These are phyloP conservation scores for Nannobrachium achirus DNA, from an alignment of 2,113 vertebrate genomes.

Conservation along the genomic window DNA sequence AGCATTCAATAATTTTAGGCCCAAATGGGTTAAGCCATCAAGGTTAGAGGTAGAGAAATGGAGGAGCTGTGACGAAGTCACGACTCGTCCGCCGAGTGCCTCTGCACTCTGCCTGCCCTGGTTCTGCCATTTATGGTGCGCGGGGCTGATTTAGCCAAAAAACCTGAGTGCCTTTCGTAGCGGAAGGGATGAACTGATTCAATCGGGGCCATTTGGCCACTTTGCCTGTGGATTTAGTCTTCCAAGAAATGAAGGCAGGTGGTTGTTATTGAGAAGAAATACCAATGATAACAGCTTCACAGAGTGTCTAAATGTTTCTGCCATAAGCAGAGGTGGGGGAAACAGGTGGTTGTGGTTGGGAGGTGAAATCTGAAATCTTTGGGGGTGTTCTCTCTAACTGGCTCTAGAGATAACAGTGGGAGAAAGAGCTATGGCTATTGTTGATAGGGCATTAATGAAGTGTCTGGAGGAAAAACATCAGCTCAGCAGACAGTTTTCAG, in stretches of 20 bases:
- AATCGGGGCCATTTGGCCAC: constrained; percentile 2
- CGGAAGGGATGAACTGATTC: constrained; percentile 8
- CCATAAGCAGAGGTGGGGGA: constrained; percentile 9
- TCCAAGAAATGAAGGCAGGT: neutral
- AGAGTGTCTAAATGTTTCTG: constrained; percentile 9
- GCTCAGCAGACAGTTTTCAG: constrained; percentile 33
- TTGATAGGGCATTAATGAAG: constrained; percentile 7
- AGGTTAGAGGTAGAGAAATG: constrained; percentile 39
- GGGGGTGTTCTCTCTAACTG: neutral
- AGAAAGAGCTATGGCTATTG: too few species aligned
- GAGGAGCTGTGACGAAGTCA: constrained; percentile 20
- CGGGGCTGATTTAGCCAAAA: constrained; percentile 25
- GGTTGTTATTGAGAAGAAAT: neutral
- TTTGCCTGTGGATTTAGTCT: neutral
- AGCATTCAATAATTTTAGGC: too few species aligned
- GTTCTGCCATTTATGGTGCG: constrained; percentile 32
- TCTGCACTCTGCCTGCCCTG: constrained; percentile 17
- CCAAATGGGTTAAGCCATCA: constrained; percentile 11
- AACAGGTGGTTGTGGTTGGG: constrained; percentile 5
- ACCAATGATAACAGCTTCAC: constrained; percentile 1
- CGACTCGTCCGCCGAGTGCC: constrained; percentile 8
- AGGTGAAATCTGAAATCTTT: neutral
- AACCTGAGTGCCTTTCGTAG: constrained; percentile 5
- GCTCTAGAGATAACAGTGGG: constrained; percentile 37
- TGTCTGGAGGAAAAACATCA: constrained; percentile 22